phyloP scores from a whole-genome alignment of 2,888 invertebrate species.

The Acleris laterana region DNA sequence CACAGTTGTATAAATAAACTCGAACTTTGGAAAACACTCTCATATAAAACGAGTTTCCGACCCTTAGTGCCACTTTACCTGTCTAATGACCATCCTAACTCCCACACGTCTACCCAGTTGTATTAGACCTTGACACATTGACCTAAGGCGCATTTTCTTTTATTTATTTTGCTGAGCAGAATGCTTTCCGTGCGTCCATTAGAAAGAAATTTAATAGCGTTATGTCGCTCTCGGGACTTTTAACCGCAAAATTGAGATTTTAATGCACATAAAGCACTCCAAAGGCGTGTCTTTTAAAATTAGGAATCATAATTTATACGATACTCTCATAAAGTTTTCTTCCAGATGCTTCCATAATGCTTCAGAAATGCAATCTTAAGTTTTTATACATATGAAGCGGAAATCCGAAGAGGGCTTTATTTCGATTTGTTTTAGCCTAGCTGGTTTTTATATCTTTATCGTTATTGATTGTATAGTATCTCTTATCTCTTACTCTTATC shows the following conservation, averaged over 20 bases:
- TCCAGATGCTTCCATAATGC: too few relatives aligned
- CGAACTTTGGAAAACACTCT: neutral
- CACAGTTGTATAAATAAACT: neutral
- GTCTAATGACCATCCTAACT: constrained; percentile 17
- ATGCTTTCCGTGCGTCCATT: constrained; percentile 14
- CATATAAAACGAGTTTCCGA: constrained; percentile 2
- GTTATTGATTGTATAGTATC: too few relatives aligned
- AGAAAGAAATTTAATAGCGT: constrained; percentile 39
- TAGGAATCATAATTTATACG: neutral
- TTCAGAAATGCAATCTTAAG: too few relatives aligned
- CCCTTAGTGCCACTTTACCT: constrained; percentile 9
- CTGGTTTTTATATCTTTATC: too few relatives aligned
- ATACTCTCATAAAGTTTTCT: too few relatives aligned
- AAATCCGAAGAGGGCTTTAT: too few relatives aligned
- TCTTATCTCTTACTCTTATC: too few relatives aligned
- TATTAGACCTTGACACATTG: constrained; percentile 6
- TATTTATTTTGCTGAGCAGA: neutral
- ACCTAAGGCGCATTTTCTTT: neutral
- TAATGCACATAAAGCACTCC: constrained; percentile 6
- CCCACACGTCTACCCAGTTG: neutral
- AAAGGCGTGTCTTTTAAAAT: neutral
- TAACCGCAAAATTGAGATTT: constrained; percentile 11
- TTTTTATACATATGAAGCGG: too few relatives aligned
- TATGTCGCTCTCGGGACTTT: constrained; percentile 43
- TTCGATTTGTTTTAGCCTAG: too few relatives aligned